phyloP scores from a whole-genome alignment of 2,888 invertebrate genomes.

The Muschampia plurimacula region DNA sequence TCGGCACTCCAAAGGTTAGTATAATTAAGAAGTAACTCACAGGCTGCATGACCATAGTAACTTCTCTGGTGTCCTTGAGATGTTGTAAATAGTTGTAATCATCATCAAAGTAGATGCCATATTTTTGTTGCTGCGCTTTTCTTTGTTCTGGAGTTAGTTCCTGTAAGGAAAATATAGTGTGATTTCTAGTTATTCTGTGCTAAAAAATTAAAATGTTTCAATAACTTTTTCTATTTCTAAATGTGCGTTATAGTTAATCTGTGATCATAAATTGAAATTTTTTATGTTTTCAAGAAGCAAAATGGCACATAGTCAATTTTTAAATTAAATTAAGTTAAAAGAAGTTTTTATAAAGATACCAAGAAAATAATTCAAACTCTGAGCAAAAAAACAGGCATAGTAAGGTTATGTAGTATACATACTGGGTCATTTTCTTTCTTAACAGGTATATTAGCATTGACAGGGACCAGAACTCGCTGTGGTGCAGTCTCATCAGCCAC shows the following conservation, averaged over 20 bases:
- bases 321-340: no score
- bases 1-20: no score
- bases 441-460: constrained; percentile 76
- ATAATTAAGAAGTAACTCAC: constrained; percentile 55
- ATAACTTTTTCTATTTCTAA: no score
- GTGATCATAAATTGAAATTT: no score
- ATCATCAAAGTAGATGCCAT: constrained; percentile 97
- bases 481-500: constrained; percentile 95
- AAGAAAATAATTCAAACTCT: no score
- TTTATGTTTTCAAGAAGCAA: no score
- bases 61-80: constrained; percentile 87
- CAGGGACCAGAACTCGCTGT: constrained; percentile 92
- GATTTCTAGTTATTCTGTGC: no score
- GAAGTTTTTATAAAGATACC: no score
- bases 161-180: constrained; percentile 49
- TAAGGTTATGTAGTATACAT: constrained; percentile 50
- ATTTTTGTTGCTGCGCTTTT: constrained; percentile 91
- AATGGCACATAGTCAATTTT: no score
- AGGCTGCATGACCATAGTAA: constrained; percentile 84
- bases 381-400: no score
- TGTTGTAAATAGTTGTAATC: constrained; percentile 98
- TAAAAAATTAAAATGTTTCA: no score
- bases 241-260: no score
- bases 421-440: constrained; percentile 74
- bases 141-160: constrained; percentile 80